phyloP scores from a whole-genome alignment of 2,113 vertebrate genomes.

The Herpetotheres cachinnans region DNA sequence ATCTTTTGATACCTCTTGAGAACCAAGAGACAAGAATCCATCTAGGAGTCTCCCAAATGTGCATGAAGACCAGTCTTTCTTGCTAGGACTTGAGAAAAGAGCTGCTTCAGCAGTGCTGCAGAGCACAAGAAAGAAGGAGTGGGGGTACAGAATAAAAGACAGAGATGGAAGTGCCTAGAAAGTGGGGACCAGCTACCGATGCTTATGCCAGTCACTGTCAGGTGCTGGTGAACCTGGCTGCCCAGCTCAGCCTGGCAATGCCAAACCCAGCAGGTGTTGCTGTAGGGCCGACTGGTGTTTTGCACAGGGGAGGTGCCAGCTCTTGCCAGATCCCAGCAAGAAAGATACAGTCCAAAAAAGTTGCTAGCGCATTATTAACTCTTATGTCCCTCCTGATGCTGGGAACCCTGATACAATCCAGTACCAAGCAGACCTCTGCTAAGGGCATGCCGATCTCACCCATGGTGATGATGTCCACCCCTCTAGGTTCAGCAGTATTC shows the following conservation, averaged over 20 bases:
- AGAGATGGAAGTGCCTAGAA: neutral
- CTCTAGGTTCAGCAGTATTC: neutral
- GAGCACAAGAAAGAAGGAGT: neutral
- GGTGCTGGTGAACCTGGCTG: rapidly evolving
- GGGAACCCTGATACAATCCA: neutral
- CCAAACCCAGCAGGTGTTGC: neutral
- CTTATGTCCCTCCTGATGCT: neutral
- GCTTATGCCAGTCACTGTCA: neutral
- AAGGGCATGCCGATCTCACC: neutral
- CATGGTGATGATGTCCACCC: neutral
- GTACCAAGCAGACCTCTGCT: neutral
- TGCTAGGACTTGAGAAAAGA: neutral
- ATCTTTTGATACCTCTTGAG: neutral
- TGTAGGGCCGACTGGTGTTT: neutral
- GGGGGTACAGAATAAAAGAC: rapidly evolving
- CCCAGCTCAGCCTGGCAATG: neutral
- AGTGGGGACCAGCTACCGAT: neutral
- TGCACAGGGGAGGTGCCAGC: neutral
- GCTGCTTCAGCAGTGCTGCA: neutral
- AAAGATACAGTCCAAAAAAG: neutral
- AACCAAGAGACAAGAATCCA: neutral
- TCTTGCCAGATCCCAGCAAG: neutral
- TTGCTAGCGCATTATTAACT: neutral
- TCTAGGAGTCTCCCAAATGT: neutral
- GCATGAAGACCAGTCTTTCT: neutral